Evolutionary conservation across 2,797 vertebrate genomes (phyloP).

Genomic region (Anabas testudineus): DNA sequence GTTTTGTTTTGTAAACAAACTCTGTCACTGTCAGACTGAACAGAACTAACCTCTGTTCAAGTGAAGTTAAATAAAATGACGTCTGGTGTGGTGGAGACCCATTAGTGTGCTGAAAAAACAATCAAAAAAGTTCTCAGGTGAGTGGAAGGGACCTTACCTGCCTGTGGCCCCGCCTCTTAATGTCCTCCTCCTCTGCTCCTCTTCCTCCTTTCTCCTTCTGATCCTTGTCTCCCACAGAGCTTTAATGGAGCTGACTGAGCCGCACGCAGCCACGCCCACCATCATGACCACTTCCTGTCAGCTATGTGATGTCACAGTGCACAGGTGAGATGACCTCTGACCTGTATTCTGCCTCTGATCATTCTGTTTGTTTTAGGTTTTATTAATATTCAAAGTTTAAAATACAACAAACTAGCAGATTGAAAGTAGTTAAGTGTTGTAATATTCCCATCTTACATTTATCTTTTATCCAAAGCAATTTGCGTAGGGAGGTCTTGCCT

Average conservation of each 20-base stretch:
- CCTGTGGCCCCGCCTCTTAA: not conserved
- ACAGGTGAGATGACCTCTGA: constrained; percentile 41
- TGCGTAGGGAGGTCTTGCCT: no score
- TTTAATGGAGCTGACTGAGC: constrained; percentile 89
- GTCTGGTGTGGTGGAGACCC: no score
- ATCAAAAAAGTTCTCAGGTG: not conserved
- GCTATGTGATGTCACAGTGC: constrained; percentile 34
- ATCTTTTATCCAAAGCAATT: no score
- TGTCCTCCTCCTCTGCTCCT: constrained; percentile 33
- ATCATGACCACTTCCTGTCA: constrained; percentile 75
- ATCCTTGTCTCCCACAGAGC: constrained; percentile 94
- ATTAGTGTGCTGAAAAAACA: no score
- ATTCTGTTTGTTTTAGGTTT: constrained; percentile 5
- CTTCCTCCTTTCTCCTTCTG: constrained; percentile 84
- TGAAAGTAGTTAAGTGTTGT: no score
- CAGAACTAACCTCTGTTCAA: no score
- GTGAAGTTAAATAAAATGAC: no score
- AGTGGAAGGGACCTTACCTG: constrained; percentile 53
- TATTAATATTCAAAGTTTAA: not conserved
- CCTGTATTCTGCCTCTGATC: constrained; percentile 6
- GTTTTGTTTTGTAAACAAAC: no score
- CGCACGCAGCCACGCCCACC: constrained; percentile 81
- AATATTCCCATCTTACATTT: no score
- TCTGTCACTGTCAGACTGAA: no score
- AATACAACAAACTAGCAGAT: no score